Evolutionary conservation across 2,113 vertebrate genomes (phyloP), one percentile per base, ranked within the genome.

Genomic region (Heterocephalus glaber): DNA sequence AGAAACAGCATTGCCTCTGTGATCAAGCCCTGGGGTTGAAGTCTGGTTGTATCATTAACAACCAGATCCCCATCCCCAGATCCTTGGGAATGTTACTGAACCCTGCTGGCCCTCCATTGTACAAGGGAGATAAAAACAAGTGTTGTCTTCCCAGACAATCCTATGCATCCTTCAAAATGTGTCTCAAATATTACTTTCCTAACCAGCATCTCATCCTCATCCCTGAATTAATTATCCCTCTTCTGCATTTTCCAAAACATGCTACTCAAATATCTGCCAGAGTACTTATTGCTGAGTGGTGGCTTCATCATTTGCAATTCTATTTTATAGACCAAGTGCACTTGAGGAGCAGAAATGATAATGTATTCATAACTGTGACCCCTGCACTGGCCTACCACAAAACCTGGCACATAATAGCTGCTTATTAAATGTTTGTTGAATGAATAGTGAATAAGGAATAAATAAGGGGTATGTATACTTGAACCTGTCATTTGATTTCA

Each of bases 401-500:
- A 35, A 41, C 33, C 68, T 54, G 44, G 60, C 80, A 56, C 28
- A 2, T 61, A 93, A 58, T 19, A 85, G 80, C 54, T 77, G 63
- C n/a, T 76, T 94, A 82, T 89, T 81, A 84, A 94, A 72, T 52
- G 63, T 94, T 72, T 92, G 89, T 76, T 72, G 80, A 95, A 38
- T 93, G 70, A 83, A 44, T 77, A 41, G 54, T 35, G 41, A 68
- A 66, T 28, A 38, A 47, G 14, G 41, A 79, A 35, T 70, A 76
- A 96, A 38, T 41, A 35, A 61, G 72, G 35, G 24, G 49, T 47
- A 49, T 33, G 24, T 44, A 28, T 12, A 33, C 72, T 72, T 74
- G 56, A 92, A 92, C 90, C 65, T 65, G 49, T 77, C 70, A 41
- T 91, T 86, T 76, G 76, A 68, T 89, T 95, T 96, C 93, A 94